A percentile compares a stretch with the other conserved stretches of the same genome.
Conservation (phyloP, 1,140 invertebrate genomes). For the Helicoverpa armigera region DNA sequence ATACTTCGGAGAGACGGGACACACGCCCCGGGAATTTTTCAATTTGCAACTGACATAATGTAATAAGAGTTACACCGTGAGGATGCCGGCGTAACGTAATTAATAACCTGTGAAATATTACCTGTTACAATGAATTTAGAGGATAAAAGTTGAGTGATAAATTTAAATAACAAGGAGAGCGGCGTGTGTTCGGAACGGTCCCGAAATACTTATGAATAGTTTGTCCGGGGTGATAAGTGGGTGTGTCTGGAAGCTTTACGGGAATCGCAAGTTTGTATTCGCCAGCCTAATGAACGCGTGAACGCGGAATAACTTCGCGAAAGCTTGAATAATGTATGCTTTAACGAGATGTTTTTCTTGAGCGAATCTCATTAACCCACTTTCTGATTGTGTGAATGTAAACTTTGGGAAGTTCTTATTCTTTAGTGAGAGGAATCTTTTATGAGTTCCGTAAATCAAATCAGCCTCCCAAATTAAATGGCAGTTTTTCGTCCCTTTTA, state of each 20-base stretch:
- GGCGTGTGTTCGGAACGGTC: conserved; percentile 62
- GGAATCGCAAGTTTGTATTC: conserved; percentile 79
- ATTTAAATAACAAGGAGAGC: conserved; percentile 82
- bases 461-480: conserved; percentile 59
- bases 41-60: conserved; percentile 86
- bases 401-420: conserved; percentile 81
- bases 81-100: conserved; percentile 83
- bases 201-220: conserved; percentile 85
- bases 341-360: conserved; percentile 86
- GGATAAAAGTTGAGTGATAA: conserved; percentile 86
- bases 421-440: conserved; percentile 70
- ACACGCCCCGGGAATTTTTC: conserved; percentile 86
- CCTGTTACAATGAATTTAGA: conserved; percentile 85
- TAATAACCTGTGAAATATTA: conserved; percentile 86
- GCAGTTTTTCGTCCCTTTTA: conserved; percentile 50
- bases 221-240: conserved; percentile 77
- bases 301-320: conserved; percentile 83
- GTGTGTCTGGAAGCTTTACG: conserved; percentile 70
- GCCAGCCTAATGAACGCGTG: conserved; percentile 83
- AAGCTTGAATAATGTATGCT: conserved; percentile 86
- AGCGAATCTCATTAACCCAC: conserved; percentile 85
- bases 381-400: conserved; percentile 85
- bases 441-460: conserved; percentile 70
- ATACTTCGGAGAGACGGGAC: conserved; percentile 85
- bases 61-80: conserved; percentile 85